Percentiles rank a stretch among this genome's conserved stretches.
Conservation (phyloP, 2,113 vertebrate genomes). For the Cyphomyrus plagiostoma region DNA sequence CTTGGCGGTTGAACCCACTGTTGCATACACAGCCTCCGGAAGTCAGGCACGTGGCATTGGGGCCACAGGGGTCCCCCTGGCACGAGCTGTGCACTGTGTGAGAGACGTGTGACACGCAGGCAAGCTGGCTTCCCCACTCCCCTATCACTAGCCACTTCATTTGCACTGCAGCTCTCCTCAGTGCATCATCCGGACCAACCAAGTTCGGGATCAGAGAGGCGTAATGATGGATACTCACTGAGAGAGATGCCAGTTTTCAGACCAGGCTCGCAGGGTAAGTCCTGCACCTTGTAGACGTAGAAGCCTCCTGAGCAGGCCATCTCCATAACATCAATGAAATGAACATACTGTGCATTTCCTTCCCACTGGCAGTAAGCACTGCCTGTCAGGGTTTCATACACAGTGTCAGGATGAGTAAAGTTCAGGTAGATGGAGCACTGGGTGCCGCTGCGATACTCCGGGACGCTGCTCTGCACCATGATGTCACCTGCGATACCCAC, state of each 20-base stretch:
- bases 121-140: not conserved
- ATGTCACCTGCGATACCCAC: constrained; percentile 41
- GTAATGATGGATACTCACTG: not conserved
- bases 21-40: constrained; percentile 33
- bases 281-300: constrained; percentile 24
- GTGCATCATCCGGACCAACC: not conserved
- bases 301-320: constrained; percentile 37
- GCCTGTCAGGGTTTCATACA: not conserved
- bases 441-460: accelerated
- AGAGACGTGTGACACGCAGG: not conserved
- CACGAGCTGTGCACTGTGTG: constrained; percentile 39
- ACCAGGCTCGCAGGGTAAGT: accelerated
- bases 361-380: not conserved
- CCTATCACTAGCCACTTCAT: not conserved
- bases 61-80: constrained; percentile 33
- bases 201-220: too few relatives aligned
- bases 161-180: not conserved
- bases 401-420: constrained; percentile 1
- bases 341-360: not conserved
- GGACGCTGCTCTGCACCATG: not conserved
- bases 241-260: not conserved
- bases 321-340: not conserved
- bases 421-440: accelerated
- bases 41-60: constrained; percentile 26
- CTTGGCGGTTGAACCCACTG: constrained; percentile 30